Base-by-base conservation (phyloP, 1,140 invertebrate genomes). In the Tetramorium alpestre region DNA sequence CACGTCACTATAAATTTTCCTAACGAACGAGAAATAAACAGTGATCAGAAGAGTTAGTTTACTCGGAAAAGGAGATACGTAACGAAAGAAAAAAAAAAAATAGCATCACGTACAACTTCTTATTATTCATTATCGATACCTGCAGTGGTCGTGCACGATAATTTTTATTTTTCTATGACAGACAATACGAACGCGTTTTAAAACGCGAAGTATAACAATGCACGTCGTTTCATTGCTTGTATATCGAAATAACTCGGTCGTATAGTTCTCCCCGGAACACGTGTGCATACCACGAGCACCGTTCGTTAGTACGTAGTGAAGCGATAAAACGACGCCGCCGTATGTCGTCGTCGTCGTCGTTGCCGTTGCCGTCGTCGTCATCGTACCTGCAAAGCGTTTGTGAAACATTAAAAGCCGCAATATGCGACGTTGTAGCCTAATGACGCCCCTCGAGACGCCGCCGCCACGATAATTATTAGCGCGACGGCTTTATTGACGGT, bases 401-500 rank as follows among this genome's bases (percentile, higher is more conserved):
- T 82, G 51, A 82, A 82, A 82, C 78, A 82, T 82, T 82, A 82
- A 82, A 82, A 82, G 51, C 65, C 65, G 65, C 65, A 49, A 82
- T 82, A 82, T 72, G 65, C 78, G 78, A 82, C 78, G 38, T 58
- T 72, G 78, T 82, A 65, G 78, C 65, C 65, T 82, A 82, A 82
- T 82, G 78, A 82, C 25, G 78, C 65, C 78, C 65, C 78, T 18
- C 38, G 78, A 82, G 78, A 82, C 78, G 25, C 47, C 22, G 49
- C 65, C 51, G 51, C 65, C 51, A 82, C 78, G 78, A 82, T 82
- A 82, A 82, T 82, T 82, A 82, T 82, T 82, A 69, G 38, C 65
- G 65, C 78, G 78, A 82, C 65, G 78, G 67, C 78, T 82, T 82
- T 82, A 82, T 82, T 82, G 78, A 82, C 78, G 65, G 78, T 82